Percentiles rank a stretch among this genome's conserved stretches.
These are phyloP conservation scores for Falco naumanni DNA, from an alignment of 2,797 vertebrate species.

Conservation along the genomic window DNA sequence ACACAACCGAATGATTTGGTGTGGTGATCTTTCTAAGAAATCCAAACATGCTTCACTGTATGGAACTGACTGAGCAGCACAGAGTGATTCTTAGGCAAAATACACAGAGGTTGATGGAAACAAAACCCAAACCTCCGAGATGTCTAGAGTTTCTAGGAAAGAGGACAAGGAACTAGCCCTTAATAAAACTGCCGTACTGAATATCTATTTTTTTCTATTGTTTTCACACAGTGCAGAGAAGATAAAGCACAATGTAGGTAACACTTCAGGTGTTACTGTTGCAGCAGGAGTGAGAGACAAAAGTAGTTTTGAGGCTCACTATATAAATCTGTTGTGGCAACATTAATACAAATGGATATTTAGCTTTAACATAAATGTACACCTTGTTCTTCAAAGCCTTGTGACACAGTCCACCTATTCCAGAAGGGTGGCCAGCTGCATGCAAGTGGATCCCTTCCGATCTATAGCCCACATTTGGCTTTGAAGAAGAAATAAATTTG, in stretches of 20 bases:
- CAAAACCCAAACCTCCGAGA: neutral
- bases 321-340: neutral
- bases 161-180: neutral
- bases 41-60: accelerated
- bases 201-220: neutral
- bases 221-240: neutral
- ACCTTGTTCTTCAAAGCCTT: neutral
- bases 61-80: neutral
- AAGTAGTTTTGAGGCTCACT: neutral
- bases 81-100: neutral
- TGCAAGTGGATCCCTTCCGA: neutral
- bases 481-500: neutral
- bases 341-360: neutral
- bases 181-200: neutral
- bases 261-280: neutral
- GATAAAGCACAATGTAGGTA: neutral
- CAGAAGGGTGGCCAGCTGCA: neutral
- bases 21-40: neutral
- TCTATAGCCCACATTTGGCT: neutral
- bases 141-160: neutral
- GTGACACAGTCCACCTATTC: neutral
- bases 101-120: neutral
- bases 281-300: neutral
- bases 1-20: neutral
- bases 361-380: neutral